phyloP scores from a whole-genome alignment of 1,140 invertebrate species.

The Linepithema humile region DNA sequence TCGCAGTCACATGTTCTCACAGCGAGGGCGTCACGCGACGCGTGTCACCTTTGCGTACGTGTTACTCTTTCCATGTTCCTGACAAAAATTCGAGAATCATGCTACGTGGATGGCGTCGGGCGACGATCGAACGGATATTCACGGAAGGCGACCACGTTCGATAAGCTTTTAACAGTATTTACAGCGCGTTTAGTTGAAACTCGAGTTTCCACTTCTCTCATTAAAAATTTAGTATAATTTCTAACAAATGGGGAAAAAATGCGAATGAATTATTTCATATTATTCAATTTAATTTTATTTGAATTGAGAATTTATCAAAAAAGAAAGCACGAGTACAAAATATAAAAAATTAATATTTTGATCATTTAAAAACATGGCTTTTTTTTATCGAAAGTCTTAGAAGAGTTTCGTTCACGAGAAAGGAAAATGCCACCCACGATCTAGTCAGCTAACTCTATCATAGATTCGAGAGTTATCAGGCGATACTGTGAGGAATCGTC shows the following conservation, averaged over 20 bases:
- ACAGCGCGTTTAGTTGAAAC: neutral
- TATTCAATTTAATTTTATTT: neutral
- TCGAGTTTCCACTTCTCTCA: neutral
- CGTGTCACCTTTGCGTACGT: slow-evolving; percentile 40
- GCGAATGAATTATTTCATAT: neutral
- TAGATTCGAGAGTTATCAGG: slow-evolving; percentile 57
- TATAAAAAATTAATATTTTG: neutral
- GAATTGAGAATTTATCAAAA: neutral
- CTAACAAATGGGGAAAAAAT: too few species aligned
- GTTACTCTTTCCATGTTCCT: slow-evolving; percentile 46
- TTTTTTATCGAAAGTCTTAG: neutral
- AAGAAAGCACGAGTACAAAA: neutral
- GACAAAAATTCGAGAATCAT: slow-evolving; percentile 57
- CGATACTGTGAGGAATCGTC: slow-evolving; percentile 54
- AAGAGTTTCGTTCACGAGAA: too few species aligned
- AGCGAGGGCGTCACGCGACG: slow-evolving; percentile 70
- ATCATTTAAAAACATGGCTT: neutral
- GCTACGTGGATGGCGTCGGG: slow-evolving; percentile 35
- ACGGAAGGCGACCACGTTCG: neutral
- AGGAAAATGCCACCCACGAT: slow-evolving; percentile 9
- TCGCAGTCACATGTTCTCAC: slow-evolving; percentile 65
- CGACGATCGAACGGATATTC: slow-evolving; percentile 32
- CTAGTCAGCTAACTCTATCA: neutral
- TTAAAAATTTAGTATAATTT: neutral
- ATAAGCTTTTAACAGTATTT: slow-evolving; percentile 14